A percentile compares a stretch with the other conserved stretches of the same genome.
Evolutionary conservation across 2,797 vertebrate genomes (phyloP).

Genomic region (Dermochelys coriacea): DNA sequence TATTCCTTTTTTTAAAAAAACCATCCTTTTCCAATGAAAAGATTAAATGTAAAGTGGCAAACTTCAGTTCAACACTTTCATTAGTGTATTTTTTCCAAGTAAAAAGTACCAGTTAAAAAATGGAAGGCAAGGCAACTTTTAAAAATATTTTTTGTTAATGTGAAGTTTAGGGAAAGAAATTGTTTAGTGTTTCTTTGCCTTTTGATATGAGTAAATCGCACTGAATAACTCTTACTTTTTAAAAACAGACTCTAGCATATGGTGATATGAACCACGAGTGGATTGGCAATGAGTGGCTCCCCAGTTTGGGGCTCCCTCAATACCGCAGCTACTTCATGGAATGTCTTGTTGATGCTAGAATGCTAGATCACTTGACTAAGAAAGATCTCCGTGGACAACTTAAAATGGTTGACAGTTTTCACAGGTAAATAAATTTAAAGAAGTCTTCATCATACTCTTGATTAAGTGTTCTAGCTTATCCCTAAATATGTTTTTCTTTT

Average conservation of each 20-base stretch:
- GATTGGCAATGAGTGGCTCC: constrained; percentile 98
- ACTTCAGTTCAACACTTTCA: not conserved
- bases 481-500: not conserved
- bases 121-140: not conserved
- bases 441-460: rapidly evolving
- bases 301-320: constrained; percentile 94
- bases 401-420: constrained; percentile 99
- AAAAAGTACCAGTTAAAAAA: not conserved
- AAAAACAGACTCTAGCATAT: constrained; percentile 91
- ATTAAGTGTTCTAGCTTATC: not conserved
- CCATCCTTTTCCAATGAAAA: not conserved
- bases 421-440: constrained; percentile 81
- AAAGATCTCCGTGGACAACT: constrained; percentile 96
- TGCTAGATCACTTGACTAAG: constrained; percentile 98
- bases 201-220: not conserved
- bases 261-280: constrained; percentile 99
- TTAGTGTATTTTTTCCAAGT: not conserved
- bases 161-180: not conserved
- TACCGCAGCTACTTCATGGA: constrained; percentile 99
- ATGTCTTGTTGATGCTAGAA: constrained; percentile 96
- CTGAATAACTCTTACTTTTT: not conserved
- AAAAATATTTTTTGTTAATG: not conserved
- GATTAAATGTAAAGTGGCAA: rapidly evolving
- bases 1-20: not conserved
- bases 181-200: not conserved